A percentile compares a stretch with the other conserved stretches of the same genome.
Conservation (phyloP, 2,113 vertebrate genomes). For the Bambusicola thoracicus region DNA sequence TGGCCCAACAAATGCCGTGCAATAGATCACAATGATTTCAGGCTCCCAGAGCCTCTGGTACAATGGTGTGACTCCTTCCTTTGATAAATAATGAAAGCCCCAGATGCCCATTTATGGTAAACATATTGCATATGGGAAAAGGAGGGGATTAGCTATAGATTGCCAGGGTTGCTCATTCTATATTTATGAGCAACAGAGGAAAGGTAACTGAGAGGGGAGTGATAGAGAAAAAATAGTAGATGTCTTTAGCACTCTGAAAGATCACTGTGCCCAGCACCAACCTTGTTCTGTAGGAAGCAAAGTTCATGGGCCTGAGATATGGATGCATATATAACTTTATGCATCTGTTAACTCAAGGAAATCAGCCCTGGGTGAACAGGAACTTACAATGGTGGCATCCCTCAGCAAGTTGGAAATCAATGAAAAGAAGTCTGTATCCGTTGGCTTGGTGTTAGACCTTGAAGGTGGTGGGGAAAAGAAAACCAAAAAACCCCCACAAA, state of each 20-base stretch:
- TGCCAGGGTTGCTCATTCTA: accelerated
- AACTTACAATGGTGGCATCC: not conserved
- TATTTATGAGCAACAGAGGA: not conserved
- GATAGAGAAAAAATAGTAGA: not conserved
- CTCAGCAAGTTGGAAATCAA: not conserved
- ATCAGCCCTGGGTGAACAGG: not conserved
- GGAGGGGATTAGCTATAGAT: not conserved
- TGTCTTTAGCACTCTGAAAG: not conserved
- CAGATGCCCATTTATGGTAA: not conserved
- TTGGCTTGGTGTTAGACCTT: not conserved
- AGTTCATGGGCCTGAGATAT: not conserved
- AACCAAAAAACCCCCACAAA: not conserved
- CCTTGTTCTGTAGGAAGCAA: not conserved
- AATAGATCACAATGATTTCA: not conserved
- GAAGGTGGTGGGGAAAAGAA: not conserved
- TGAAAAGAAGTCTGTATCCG: not conserved
- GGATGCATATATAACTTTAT: not conserved
- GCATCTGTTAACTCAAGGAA: not conserved
- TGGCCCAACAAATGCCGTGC: not conserved
- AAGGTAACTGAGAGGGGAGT: accelerated
- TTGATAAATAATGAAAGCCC: not conserved
- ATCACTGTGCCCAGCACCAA: not conserved
- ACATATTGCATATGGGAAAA: not conserved
- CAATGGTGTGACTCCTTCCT: accelerated
- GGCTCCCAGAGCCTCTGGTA: not conserved